A percentile compares a stretch with the other conserved stretches of the same genome.
Evolutionary conservation across 2,888 invertebrate genomes (phyloP).

Genomic region (Lampropteryx suffumata): DNA sequence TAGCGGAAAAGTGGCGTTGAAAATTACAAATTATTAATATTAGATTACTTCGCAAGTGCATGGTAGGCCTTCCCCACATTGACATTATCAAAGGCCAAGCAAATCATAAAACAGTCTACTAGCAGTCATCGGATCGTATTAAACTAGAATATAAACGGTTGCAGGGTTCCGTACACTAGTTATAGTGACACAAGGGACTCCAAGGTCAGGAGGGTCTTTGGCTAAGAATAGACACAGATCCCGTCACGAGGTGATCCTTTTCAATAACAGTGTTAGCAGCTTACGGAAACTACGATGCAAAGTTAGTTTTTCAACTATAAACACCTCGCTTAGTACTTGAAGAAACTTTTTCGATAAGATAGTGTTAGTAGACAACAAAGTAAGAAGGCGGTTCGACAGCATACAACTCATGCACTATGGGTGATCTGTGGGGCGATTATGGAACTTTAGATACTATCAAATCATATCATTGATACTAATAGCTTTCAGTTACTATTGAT

Average conservation of each 20-base stretch:
- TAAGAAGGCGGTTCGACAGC: too few relatives aligned
- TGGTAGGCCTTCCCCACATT: too few relatives aligned
- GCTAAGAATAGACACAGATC: conserved; percentile 9
- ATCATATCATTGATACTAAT: too few relatives aligned
- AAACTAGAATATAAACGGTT: not conserved
- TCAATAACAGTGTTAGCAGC: conserved; percentile 17
- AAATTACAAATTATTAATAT: too few relatives aligned
- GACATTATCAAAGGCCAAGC: not conserved
- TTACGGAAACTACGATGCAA: conserved; percentile 2
- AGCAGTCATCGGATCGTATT: not conserved
- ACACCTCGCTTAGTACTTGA: not conserved
- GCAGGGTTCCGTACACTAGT: conserved; percentile 7
- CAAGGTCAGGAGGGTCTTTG: conserved; percentile 15
- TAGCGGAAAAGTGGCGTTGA: too few relatives aligned
- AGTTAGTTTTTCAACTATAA: not conserved
- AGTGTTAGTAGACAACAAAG: conserved; percentile 1
- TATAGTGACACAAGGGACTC: conserved; percentile 10
- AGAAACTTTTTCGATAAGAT: conserved; percentile 1
- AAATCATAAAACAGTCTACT: not conserved
- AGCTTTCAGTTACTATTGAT: too few relatives aligned
- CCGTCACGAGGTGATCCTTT: conserved; percentile 15
- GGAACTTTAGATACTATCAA: too few relatives aligned
- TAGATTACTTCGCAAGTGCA: too few relatives aligned
- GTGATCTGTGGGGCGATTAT: too few relatives aligned
- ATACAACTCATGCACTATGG: too few relatives aligned